Evolutionary conservation across 2,113 vertebrate species (phyloP).

Genomic region (Pionites leucogaster): DNA sequence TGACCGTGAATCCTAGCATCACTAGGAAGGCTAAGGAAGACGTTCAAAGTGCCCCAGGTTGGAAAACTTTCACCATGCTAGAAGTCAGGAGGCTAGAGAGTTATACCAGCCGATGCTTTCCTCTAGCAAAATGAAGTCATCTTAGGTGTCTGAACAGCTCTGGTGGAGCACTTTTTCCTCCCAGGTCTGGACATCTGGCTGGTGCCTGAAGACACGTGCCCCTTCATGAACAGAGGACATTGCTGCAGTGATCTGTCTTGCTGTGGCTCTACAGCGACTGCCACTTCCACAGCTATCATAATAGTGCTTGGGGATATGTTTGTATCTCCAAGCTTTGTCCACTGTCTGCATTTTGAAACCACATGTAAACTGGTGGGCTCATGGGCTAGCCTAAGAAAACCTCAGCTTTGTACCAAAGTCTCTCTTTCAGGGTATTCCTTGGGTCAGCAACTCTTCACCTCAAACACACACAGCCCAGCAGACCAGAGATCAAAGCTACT

Average conservation of each 20-base stretch:
- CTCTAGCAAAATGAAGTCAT: not conserved
- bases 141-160: not conserved
- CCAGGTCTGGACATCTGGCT: not conserved
- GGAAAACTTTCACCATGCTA: not conserved
- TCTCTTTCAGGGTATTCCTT: not conserved
- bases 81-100: not conserved
- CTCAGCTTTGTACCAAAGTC: not conserved
- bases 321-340: not conserved
- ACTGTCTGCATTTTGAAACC: conserved; percentile 31
- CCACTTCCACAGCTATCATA: not conserved
- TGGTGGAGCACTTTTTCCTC: not conserved
- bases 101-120: not conserved
- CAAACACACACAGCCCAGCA: not conserved
- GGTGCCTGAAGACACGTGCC: not conserved
- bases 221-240: not conserved
- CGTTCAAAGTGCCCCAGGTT: not conserved
- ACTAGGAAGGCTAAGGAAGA: not conserved
- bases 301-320: not conserved
- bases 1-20: not conserved
- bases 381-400: not conserved
- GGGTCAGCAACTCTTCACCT: conserved; percentile 4
- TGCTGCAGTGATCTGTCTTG: not conserved
- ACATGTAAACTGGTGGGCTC: not conserved
- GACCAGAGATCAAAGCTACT: not conserved
- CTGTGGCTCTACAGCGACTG: not conserved